Conservation (phyloP, 2,113 vertebrate species). For the Phocoena sinus region DNA sequence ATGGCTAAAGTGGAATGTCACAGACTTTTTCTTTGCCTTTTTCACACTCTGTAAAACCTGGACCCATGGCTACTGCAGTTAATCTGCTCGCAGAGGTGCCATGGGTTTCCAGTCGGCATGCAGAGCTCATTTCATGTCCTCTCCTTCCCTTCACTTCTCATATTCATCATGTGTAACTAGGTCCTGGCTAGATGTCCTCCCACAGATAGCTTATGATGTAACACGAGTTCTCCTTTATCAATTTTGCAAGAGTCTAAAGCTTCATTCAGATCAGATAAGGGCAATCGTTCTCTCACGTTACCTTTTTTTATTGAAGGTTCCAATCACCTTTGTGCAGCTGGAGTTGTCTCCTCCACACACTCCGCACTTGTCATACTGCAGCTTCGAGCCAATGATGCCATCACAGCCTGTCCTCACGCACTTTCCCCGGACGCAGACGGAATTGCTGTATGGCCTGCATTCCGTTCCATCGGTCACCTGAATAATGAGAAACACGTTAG, state of each 20-base stretch:
- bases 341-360: slow-evolving; percentile 95
- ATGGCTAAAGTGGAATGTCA: neutral
- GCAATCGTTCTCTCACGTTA: slow-evolving; percentile 66
- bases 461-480: slow-evolving; percentile 96
- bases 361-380: slow-evolving; percentile 96
- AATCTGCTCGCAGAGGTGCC: neutral
- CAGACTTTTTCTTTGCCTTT: neutral
- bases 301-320: slow-evolving; percentile 97
- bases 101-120: neutral
- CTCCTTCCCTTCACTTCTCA: neutral
- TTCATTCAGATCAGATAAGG: neutral
- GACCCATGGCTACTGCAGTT: neutral
- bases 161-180: no score
- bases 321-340: slow-evolving; percentile 91
- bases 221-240: neutral
- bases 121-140: neutral
- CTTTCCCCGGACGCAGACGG: slow-evolving; percentile 93
- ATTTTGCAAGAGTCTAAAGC: neutral
- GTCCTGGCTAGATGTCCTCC: neutral
- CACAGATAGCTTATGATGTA: neutral
- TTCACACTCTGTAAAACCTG: neutral
- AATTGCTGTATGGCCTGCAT: slow-evolving; percentile 94
- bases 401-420: slow-evolving; percentile 96
- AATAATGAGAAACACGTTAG: neutral
- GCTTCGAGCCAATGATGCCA: slow-evolving; percentile 95